Evolutionary conservation across 1,140 invertebrate species (phyloP), one percentile per base, ranked within the genome.

Genomic region (Zelostemma sp.): DNA sequence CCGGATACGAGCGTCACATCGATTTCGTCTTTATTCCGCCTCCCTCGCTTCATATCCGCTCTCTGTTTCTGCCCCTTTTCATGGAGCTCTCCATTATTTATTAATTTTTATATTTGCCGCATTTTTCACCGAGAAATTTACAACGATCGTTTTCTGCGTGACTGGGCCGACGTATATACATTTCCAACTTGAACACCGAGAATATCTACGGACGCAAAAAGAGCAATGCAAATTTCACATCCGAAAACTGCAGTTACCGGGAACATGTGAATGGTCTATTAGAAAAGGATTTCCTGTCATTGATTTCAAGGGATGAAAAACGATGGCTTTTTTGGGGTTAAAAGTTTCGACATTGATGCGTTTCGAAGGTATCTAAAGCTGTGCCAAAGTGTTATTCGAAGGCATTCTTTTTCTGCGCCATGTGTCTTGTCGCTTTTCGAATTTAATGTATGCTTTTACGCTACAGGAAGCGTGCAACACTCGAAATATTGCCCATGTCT

Each of bases 1-100:
- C 21, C 21, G 21, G 21, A 71, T 67, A 69, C 59, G 41, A 35
- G 66, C 54, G 54, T 84, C 79, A 70, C 83, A 84, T 72, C 47
- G 78, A 72, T 40, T 81, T 72, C 53, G 83, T 83, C 72, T 83
- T 83, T 73, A 76, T 84, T 59, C 81, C 81, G 54, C 80, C 80
- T 59, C 48, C 51, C 57, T 31, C 16, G 51, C 65, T n/a, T n/a
- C 50, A 57, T 62, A 68, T 67, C 61, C 3, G 21, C 57, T 17
- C 43, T 28, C 40, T 46, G 47, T 50, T 65, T 66, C 49, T 55
- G 62, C 58, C 65, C 65, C 65, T 19, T 49, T 43, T 51, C 45
- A 59, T 62, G 50, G 38, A 33, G 48, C 33, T 11, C 18, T 40
- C 31, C 25, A 58, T 19, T 9, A 46, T 46, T 46, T 19, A 19